These are phyloP conservation scores for Pheosia gnoma DNA, from an alignment of 2,888 invertebrate species.

Conservation along the genomic window DNA sequence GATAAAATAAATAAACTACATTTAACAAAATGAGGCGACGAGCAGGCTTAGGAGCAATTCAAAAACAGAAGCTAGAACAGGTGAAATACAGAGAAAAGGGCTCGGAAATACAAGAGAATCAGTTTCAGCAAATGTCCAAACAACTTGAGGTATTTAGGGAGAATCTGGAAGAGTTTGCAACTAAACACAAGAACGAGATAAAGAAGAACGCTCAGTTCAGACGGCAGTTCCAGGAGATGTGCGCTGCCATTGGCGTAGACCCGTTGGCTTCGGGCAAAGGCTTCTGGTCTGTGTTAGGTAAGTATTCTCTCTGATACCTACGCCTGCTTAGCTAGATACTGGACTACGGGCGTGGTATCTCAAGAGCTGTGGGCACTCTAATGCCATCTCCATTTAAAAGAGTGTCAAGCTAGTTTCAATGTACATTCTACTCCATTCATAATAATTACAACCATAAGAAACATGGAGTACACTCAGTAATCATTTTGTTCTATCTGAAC, in stretches of 20 bases:
- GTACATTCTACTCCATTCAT: no score
- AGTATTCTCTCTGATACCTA: conserved; percentile 17
- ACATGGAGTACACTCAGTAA: no score
- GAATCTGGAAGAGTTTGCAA: conserved; percentile 97
- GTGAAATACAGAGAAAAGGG: conserved; percentile 97
- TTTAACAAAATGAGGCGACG: conserved; percentile 88
- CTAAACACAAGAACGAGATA: conserved; percentile 97
- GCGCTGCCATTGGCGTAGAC: conserved; percentile 99
- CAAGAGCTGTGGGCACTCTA: not conserved
- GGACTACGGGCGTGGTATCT: not conserved
- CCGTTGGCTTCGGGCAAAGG: conserved; percentile 98
- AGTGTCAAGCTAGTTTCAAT: no score
- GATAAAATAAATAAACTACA: not conserved
- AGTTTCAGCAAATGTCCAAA: conserved; percentile 96
- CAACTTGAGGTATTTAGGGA: conserved; percentile 96
- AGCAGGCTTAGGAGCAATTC: conserved; percentile 94
- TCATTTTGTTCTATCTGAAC: no score
- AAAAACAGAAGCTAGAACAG: conserved; percentile 93
- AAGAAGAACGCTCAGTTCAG: conserved; percentile 97
- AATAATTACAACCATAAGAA: no score
- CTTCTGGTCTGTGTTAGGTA: conserved; percentile 97
- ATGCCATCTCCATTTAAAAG: no score
- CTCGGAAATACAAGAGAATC: conserved; percentile 95
- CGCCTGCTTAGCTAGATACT: not conserved
- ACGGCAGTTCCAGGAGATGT: conserved; percentile 99